Base-by-base conservation (phyloP, 2,888 invertebrate species). In the Tipula vernalis region DNA sequence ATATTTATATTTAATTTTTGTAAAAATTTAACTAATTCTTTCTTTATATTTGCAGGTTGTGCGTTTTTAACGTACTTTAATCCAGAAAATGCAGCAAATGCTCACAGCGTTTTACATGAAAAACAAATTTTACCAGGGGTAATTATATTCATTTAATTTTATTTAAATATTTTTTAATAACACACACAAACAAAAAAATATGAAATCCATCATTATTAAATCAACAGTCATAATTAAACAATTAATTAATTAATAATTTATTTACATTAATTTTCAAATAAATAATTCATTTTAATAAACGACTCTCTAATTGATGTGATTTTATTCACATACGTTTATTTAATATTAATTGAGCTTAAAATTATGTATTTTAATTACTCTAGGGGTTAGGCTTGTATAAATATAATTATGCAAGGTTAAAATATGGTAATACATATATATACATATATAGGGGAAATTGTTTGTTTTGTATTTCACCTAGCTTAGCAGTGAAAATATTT, bases 121-220 rank as follows among this genome's bases (percentile, higher is more conserved):
- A 98, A 98, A 94, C 96, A 98, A 94, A 98, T 98, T 92, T 94
- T 99, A 93, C 98, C 98, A 93, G 98, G 98, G 97, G 98, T 99
- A 92, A 97, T 98, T 95, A 89, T 88, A 88, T 88, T 15, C 51
- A 51, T 51, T 44, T 6, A 6, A 28, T 83, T 83, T 83, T 18
- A 12, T 44, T 12, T 44, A 44, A 44, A 44, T 44, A 3, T 51
- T n/a, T 51, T 3, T 47, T 57, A 57, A 71, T 71, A 57, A 57
- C n/a, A 51, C 5, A 51, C n/a, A 51, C n/a, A n/a, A n/a, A n/a
- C n/a, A 10, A 28, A 28, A 71, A 71, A 28, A 71, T 10, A 51
- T 39, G 28, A 71, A 71, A 10, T 71, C 8, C 71, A 28, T 71
- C 71, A 28, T 71, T 28, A 71, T 71, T 71, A 28, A 71, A 71